A percentile compares a stretch with the other conserved stretches of the same genome.
phyloP scores from a whole-genome alignment of 2,113 vertebrate species.

The Numenius arquata region DNA sequence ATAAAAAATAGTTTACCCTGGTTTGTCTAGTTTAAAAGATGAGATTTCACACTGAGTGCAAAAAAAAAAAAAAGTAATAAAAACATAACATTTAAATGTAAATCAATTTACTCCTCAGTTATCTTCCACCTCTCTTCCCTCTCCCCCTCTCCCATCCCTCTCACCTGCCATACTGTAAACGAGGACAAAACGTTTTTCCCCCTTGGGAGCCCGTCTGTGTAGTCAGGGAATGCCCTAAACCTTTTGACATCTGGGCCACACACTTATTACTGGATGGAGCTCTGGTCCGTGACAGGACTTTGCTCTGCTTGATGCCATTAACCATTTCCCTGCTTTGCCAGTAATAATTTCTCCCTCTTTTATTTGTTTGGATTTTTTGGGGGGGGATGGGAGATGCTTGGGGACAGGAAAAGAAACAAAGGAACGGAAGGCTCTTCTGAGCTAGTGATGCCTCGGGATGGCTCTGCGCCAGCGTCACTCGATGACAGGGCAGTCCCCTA shows the following conservation, averaged over 20 bases:
- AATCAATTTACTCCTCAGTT: constrained; percentile 40
- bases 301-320: not conserved
- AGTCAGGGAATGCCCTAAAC: not conserved
- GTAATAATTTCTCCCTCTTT: not conserved
- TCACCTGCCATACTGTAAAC: not conserved
- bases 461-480: fast-evolving
- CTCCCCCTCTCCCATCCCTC: not conserved
- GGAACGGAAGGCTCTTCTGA: fast-evolving
- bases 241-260: not conserved
- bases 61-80: constrained; percentile 51
- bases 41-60: constrained; percentile 41
- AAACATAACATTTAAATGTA: constrained; percentile 68
- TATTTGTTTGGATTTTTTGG: not conserved
- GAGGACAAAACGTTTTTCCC: not conserved
- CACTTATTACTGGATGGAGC: not conserved
- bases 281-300: not conserved
- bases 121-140: not conserved
- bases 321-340: not conserved
- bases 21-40: constrained; percentile 69
- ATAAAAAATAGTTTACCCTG: constrained; percentile 62
- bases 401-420: not conserved
- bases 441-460: fast-evolving
- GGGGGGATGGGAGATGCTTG: fast-evolving
- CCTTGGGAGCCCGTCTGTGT: not conserved
- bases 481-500: not conserved